phyloP scores from a whole-genome alignment of 2,888 invertebrate genomes.

The Dryococelus australis region DNA sequence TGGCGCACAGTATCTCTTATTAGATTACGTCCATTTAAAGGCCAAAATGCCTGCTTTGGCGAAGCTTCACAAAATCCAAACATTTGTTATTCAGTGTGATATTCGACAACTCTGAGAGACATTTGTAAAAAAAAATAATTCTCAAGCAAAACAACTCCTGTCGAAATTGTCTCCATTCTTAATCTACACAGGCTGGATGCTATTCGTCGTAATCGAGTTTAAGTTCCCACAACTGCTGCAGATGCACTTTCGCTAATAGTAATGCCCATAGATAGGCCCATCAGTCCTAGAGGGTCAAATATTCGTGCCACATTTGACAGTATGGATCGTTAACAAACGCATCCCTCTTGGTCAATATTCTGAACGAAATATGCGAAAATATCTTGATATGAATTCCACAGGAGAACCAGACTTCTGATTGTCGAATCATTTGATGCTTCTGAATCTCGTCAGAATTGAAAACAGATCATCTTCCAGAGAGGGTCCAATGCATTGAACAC shows the following conservation, averaged over 20 bases:
- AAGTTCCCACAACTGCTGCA: slow-evolving; percentile 48
- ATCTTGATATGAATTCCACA: too few relatives aligned
- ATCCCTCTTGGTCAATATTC: too few relatives aligned
- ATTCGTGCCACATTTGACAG: slow-evolving; percentile 47
- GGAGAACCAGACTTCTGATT: background rate
- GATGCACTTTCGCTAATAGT: slow-evolving; percentile 45
- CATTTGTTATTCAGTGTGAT: background rate
- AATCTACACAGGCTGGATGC: slow-evolving; percentile 34
- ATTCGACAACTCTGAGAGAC: slow-evolving; percentile 48
- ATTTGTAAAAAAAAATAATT: slow-evolving; percentile 45
- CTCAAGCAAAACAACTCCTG: slow-evolving; percentile 20
- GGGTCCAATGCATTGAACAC: background rate
- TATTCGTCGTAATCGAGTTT: slow-evolving; percentile 49
- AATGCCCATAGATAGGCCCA: slow-evolving; percentile 25
- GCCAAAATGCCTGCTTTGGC: too few relatives aligned
- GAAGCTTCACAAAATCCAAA: background rate
- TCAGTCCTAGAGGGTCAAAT: background rate
- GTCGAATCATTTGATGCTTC: background rate
- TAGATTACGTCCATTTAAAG: too few relatives aligned
- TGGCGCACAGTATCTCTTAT: too few relatives aligned
- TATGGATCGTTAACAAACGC: slow-evolving; percentile 47
- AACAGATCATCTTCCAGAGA: background rate
- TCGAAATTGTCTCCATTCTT: background rate
- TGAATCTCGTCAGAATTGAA: background rate
- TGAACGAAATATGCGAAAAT: background rate